Evolutionary conservation across 1,140 invertebrate species (phyloP), one percentile per base, ranked within the genome.

Genomic region (Halotydeus destructor): DNA sequence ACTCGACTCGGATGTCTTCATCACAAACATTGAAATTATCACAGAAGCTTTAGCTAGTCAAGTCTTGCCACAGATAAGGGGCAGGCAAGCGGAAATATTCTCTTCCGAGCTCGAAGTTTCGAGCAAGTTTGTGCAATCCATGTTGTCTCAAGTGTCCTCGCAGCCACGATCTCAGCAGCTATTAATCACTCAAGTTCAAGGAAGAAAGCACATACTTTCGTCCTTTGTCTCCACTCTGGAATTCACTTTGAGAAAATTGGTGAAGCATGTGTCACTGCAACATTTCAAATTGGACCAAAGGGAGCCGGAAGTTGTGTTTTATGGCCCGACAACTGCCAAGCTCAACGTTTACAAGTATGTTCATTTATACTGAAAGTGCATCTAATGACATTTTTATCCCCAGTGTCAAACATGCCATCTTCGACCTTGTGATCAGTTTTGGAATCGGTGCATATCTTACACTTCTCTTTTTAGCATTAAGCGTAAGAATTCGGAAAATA

Each of bases 401-500:
- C 63, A 84, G 81, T 62, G 88, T 96, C 4, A 97, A 96, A 57
- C 89, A 89, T 49, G 88, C 89, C 21, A 73, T 94, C 33, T 97
- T 97, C 65, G 89, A 97, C 69, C 71, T 97, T 28, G n/a, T n/a
- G n/a, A n/a, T n/a, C n/a, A n/a, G n/a, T n/a, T n/a, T n/a, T n/a
- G n/a, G n/a, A n/a, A n/a, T n/a, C n/a, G n/a, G n/a, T n/a, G n/a
- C n/a, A n/a, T n/a, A n/a, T n/a, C n/a, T n/a, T n/a, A n/a, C n/a
- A n/a, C n/a, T n/a, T n/a, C n/a, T n/a, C n/a, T n/a, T n/a, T n/a
- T n/a, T n/a, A n/a, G n/a, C n/a, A n/a, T n/a, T n/a, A n/a, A n/a
- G n/a, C n/a, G n/a, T n/a, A n/a, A n/a, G n/a, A n/a, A n/a, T n/a
- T n/a, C n/a, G n/a, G n/a, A n/a, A n/a, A n/a, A n/a, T n/a, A n/a